Base-by-base conservation (phyloP, 2,888 invertebrate genomes). In the Beris chalybata region DNA sequence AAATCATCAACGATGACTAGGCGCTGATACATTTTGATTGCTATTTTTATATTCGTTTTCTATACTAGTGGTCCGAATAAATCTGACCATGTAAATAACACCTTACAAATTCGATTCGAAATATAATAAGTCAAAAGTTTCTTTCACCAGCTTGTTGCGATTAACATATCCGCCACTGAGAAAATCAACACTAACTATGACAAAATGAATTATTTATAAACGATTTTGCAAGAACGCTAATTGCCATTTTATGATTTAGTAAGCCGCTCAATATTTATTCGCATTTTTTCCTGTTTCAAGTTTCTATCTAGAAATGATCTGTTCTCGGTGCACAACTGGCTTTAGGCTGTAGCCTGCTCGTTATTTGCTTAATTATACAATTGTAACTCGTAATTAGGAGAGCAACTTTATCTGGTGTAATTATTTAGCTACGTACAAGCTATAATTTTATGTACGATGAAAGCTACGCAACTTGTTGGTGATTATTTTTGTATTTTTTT, bases 281-380 rank as follows among this genome's bases (percentile, higher is more conserved):
- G 47, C 13, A 15, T 50, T 22, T 22, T n/a, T 50, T 4, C 48
- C n/a, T 29, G 9, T 15, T 9, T 11, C 50, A 3, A 50, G 29
- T 50, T 50, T 29, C 50, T 48, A 15, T 12, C 22, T 29, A 22
- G 22, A 22, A 4, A 4, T 50, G 12, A 3, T 4, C 48, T 48
- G 6, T 48, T 7, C 38, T 5, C 38, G 38, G 22, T 38, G 9
- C 38, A 7, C 38, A 5, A 38, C 38, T 38, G 1, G 5, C 38
- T 38, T 38, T 9, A 38, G 38, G 13, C 32, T 32, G 38, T 55
- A 55, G 38, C 38, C 38, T 55, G 55, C 32, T 57, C 11, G 43
- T 44, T 57, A 22, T 57, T 45, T 45, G 45, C 29, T 57, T 57
- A 57, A 57, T 57, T 57, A 57, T 57, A 15, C 43, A 22, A 44